phyloP scores from a whole-genome alignment of 1,140 invertebrate species.

The Pissodes strobi region DNA sequence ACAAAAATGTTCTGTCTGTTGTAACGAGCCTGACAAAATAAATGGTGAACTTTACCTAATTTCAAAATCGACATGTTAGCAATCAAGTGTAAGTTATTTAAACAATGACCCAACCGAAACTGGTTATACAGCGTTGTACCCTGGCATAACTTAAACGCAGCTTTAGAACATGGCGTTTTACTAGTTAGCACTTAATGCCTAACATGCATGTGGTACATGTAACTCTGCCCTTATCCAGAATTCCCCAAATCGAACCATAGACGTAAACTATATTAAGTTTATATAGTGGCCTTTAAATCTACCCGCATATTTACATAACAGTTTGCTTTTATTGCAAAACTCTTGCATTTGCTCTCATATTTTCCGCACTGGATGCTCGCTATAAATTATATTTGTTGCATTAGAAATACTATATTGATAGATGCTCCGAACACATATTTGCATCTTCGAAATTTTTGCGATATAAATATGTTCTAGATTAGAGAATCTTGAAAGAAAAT shows the following conservation, averaged over 20 bases:
- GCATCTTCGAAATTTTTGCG: background rate
- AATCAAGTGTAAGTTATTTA: background rate
- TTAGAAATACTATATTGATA: background rate
- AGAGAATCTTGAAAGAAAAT: too few species aligned
- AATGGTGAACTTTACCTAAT: too few species aligned
- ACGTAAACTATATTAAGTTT: background rate
- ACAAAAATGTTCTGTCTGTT: too few species aligned
- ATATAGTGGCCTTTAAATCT: background rate
- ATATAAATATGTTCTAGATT: too few species aligned
- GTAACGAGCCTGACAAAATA: too few species aligned
- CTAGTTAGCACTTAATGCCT: background rate
- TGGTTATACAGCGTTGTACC: background rate
- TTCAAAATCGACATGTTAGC: too few species aligned
- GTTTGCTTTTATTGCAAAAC: background rate
- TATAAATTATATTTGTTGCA: background rate
- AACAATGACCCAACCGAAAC: background rate
- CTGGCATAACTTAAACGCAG: background rate
- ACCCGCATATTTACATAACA: background rate
- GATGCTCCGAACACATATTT: background rate
- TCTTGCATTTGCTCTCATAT: background rate
- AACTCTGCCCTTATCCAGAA: background rate
- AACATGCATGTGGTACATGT: background rate
- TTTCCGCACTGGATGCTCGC: background rate
- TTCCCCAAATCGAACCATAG: background rate
- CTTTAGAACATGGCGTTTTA: background rate